These are phyloP conservation scores for Beris morrisii DNA, from an alignment of 2,888 invertebrate genomes.

Conservation along the genomic window DNA sequence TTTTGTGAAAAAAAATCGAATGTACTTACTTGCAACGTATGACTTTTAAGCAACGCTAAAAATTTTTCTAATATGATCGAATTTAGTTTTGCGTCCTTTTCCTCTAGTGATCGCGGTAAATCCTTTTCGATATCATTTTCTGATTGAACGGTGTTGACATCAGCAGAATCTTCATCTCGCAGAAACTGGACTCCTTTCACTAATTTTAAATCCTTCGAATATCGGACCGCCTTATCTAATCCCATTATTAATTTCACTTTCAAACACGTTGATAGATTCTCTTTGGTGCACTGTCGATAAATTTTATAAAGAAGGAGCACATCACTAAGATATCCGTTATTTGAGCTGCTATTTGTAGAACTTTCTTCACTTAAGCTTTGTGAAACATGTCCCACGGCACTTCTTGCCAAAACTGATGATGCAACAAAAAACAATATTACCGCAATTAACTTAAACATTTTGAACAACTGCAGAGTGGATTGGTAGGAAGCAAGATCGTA, in stretches of 20 bases:
- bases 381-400: conserved; percentile 27
- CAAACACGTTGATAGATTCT: conserved; percentile 71
- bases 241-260: conserved; percentile 79
- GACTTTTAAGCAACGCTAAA: conserved; percentile 73
- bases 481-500: not conserved
- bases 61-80: conserved; percentile 74
- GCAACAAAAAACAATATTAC: not conserved
- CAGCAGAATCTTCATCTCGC: conserved; percentile 62
- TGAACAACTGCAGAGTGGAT: too few relatives aligned
- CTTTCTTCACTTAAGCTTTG: conserved; percentile 34
- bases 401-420: conserved; percentile 37
- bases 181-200: conserved; percentile 77
- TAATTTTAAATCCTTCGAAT: conserved; percentile 64
- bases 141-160: conserved; percentile 44
- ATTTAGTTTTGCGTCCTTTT: conserved; percentile 72
- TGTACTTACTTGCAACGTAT: conserved; percentile 71
- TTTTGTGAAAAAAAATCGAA: not conserved
- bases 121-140: conserved; percentile 70
- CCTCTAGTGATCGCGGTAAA: conserved; percentile 72
- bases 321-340: conserved; percentile 61
- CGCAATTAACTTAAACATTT: not conserved
- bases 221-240: conserved; percentile 71
- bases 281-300: conserved; percentile 77
- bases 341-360: not conserved
- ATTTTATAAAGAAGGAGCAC: conserved; percentile 74